A percentile compares a stretch with the other conserved stretches of the same genome.
Evolutionary conservation across 1,140 invertebrate species (phyloP).

Genomic region (Rhopalosiphum maidis): DNA sequence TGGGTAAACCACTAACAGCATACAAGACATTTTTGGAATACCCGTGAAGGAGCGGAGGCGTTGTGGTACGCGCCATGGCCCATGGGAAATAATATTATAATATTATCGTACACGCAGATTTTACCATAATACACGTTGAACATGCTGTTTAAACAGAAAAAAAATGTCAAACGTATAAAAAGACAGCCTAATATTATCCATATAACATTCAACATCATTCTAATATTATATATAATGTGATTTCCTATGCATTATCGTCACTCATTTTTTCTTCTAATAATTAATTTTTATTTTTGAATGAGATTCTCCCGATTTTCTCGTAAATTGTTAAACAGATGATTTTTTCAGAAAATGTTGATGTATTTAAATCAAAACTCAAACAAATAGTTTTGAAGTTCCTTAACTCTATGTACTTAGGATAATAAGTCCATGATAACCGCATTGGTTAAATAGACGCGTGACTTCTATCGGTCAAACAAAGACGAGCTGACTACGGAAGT

Average conservation of each 20-base stretch:
- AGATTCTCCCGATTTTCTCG: no score
- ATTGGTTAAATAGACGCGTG: neutral
- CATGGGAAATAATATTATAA: slow-evolving; percentile 6
- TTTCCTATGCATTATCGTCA: neutral
- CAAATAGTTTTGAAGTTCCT: no score
- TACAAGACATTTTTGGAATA: neutral
- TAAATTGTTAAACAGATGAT: no score
- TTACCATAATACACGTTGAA: neutral
- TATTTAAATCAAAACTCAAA: no score
- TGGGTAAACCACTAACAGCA: neutral
- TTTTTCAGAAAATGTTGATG: no score
- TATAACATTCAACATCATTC: neutral
- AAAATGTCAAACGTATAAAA: neutral
- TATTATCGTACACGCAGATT: neutral
- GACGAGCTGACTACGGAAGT: neutral
- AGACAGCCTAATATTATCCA: neutral
- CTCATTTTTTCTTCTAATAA: neutral
- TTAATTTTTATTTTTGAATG: no score
- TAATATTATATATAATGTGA: neutral
- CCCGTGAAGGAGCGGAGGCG: no score
- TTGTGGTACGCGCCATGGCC: neutral
- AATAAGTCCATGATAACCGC: no score
- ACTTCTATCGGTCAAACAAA: neutral
- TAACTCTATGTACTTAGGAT: no score
- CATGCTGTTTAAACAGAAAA: neutral